These are phyloP conservation scores for Drosophila littoralis DNA, from an alignment of 1,140 invertebrate genomes.

Conservation along the genomic window DNA sequence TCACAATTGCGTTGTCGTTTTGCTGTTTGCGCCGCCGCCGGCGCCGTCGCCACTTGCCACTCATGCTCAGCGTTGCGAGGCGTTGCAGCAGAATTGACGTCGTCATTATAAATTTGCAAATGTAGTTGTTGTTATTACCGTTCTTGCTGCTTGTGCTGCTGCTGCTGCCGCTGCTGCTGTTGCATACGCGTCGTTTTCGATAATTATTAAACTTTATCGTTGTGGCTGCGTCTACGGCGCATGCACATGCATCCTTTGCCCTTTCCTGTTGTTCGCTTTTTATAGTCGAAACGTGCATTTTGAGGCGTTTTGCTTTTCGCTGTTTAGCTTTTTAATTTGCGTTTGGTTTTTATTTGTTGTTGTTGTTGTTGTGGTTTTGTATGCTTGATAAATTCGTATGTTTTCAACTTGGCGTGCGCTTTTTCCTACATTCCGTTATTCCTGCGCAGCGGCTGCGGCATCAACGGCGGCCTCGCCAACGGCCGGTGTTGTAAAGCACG, in stretches of 20 bases:
- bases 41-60: conserved; percentile 68
- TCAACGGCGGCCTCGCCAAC: conserved; percentile 9
- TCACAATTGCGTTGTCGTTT: conserved; percentile 33
- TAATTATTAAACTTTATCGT: conserved; percentile 51
- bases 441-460: conserved; percentile 5
- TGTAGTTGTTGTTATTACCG: conserved; percentile 44
- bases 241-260: conserved; percentile 37
- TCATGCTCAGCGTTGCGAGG: conserved; percentile 55
- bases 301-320: conserved; percentile 34
- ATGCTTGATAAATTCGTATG: conserved; percentile 65
- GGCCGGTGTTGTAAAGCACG: conserved; percentile 51
- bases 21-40: conserved; percentile 57
- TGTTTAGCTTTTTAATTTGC: conserved; percentile 29
- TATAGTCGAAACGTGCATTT: conserved; percentile 76
- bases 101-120: conserved; percentile 69
- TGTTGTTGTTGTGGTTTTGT: conserved; percentile 25
- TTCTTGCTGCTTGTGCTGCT: conserved; percentile 16
- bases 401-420: conserved; percentile 37
- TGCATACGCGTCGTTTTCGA: conserved; percentile 44
- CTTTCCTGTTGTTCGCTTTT: conserved; percentile 48
- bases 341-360: background rate
- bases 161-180: conserved; percentile 12
- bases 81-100: conserved; percentile 43
- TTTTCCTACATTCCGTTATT: conserved; percentile 44
- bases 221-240: conserved; percentile 10